Conservation (phyloP, 2,113 vertebrate genomes). For the Syrrhaptes paradoxus region DNA sequence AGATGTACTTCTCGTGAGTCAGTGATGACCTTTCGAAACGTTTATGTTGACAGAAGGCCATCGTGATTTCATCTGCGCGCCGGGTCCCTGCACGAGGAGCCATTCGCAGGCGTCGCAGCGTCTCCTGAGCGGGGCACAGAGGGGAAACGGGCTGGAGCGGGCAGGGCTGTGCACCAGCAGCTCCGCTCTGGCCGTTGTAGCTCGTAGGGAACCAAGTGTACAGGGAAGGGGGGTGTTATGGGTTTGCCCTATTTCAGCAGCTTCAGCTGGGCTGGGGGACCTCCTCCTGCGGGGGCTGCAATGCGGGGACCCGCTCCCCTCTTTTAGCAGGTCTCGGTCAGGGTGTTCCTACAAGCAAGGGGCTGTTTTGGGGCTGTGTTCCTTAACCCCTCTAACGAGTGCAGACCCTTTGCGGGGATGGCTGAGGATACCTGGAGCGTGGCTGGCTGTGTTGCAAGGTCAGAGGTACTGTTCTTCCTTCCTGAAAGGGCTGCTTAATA, state of each 20-base stretch:
- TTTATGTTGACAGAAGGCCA: neutral
- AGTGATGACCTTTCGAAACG: neutral
- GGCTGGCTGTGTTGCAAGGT: neutral
- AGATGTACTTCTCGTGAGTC: neutral
- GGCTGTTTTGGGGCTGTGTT: neutral
- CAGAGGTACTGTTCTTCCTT: neutral
- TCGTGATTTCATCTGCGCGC: neutral
- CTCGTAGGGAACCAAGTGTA: fast-evolving
- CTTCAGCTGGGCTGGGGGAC: neutral
- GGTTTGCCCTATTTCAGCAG: neutral
- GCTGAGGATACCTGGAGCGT: neutral
- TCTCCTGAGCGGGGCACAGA: fast-evolving
- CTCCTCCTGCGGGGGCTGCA: neutral
- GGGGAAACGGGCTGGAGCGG: neutral
- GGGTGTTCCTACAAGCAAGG: neutral
- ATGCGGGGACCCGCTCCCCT: neutral
- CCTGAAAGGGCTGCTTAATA: neutral
- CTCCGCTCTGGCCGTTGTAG: fast-evolving
- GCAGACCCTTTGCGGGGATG: neutral
- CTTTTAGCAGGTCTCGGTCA: neutral
- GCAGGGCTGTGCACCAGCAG: neutral
- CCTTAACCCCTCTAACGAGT: neutral
- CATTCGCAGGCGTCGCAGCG: fast-evolving
- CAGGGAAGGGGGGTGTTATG: fast-evolving
- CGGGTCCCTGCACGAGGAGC: neutral